These are phyloP conservation scores for Lasioglossum morio DNA, from an alignment of 2,888 invertebrate genomes.

Conservation along the genomic window DNA sequence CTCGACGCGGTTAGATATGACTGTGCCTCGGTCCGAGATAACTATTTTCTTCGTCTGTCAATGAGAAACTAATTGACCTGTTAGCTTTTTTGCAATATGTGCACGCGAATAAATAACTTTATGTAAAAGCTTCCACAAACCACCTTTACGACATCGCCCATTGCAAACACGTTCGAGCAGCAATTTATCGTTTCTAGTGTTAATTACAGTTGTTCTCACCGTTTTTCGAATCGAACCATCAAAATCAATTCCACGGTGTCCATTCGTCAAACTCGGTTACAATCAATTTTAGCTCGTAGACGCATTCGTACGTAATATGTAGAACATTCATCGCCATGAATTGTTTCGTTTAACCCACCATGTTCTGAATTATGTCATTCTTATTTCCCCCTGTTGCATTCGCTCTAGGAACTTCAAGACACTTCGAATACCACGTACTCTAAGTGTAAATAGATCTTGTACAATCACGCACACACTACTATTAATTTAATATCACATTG, in stretches of 20 bases:
- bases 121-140: not conserved
- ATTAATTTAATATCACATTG: not conserved
- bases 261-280: constrained; percentile 10
- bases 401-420: not conserved
- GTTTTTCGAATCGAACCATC: not conserved
- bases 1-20: not conserved
- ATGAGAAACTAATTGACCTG: not conserved
- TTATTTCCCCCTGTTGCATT: not conserved
- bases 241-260: not conserved
- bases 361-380: constrained; percentile 1
- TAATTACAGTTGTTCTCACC: not conserved
- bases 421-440: not conserved
- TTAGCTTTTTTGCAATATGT: not conserved
- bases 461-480: not conserved
- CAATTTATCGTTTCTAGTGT: not conserved
- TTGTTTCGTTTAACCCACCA: not conserved
- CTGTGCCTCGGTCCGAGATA: not conserved
- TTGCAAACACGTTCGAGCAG: not conserved
- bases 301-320: not conserved
- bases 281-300: constrained; percentile 18
- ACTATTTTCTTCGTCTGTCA: not conserved
- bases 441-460: not conserved
- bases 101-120: too few species aligned
- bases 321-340: not conserved
- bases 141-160: not conserved